Conservation (phyloP, 2,797 vertebrate species). For the Paramormyrops hopkinsi region DNA sequence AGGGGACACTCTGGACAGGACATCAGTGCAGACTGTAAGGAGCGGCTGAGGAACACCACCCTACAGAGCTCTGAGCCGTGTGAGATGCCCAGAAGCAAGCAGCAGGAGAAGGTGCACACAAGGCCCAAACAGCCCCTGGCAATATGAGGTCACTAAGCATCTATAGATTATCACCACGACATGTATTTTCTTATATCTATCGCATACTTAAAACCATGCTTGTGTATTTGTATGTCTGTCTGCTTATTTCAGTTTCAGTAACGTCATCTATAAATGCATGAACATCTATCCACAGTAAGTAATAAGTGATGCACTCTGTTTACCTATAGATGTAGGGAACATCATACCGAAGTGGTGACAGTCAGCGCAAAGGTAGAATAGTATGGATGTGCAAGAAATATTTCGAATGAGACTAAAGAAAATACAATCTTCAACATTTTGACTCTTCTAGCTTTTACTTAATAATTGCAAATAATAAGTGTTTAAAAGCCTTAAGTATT, state of each 20-base stretch:
- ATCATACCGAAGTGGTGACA: no score
- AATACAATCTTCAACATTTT: no score
- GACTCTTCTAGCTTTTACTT: background rate
- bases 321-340: no score
- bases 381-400: no score
- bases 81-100: no score
- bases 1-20: background rate
- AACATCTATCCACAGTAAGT: background rate
- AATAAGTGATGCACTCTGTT: background rate
- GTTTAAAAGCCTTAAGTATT: background rate
- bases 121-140: no score
- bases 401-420: no score
- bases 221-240: background rate
- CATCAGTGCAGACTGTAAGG: background rate
- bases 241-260: background rate
- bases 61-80: background rate
- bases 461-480: background rate
- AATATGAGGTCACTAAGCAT: no score
- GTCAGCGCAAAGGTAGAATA: no score
- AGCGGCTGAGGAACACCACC: background rate
- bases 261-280: background rate
- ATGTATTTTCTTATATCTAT: no score
- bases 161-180: no score
- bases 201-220: background rate
- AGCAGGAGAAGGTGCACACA: no score